Evolutionary conservation across 2,888 invertebrate species (phyloP).

Genomic region (Lasioglossum vierecki): DNA sequence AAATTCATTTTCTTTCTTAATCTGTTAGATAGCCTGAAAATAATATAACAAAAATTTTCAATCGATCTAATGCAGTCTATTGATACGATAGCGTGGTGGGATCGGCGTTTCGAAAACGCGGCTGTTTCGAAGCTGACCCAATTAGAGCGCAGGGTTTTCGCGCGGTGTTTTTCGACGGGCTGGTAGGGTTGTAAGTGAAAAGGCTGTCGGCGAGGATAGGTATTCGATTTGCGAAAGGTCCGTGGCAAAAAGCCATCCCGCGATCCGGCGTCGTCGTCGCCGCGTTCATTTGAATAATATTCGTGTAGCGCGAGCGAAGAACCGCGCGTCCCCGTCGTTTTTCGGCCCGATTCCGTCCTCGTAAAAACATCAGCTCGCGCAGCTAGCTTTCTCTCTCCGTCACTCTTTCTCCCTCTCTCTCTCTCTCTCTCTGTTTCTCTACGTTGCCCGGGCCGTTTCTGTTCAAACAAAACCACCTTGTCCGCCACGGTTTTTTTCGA

Average conservation of each 20-base stretch:
- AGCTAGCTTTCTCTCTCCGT: background rate
- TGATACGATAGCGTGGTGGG: no score
- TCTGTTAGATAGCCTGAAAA: no score
- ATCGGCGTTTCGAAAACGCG: background rate
- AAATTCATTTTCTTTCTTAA: no score
- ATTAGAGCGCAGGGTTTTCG: constrained; percentile 22
- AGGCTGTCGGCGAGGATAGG: background rate
- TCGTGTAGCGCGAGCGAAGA: constrained; percentile 47
- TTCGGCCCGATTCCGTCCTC: constrained; percentile 60
- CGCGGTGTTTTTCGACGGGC: constrained; percentile 1
- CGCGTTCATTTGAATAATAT: constrained; percentile 56
- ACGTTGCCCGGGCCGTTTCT: constrained; percentile 50
- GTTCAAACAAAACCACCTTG: constrained; percentile 68
- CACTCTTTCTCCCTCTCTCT: background rate
- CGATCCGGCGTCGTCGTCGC: background rate
- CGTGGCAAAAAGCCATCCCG: background rate
- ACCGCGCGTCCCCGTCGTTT: constrained; percentile 42
- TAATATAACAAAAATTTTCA: no score
- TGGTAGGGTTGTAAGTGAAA: background rate
- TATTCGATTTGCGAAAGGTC: constrained; percentile 1
- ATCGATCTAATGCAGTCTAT: no score
- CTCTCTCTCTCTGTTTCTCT: background rate
- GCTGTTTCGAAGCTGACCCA: constrained; percentile 25
- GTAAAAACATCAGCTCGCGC: constrained; percentile 63
- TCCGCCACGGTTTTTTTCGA: constrained; percentile 64